Conservation (phyloP, 2,113 vertebrate species). For the Syrmaticus mikado region DNA sequence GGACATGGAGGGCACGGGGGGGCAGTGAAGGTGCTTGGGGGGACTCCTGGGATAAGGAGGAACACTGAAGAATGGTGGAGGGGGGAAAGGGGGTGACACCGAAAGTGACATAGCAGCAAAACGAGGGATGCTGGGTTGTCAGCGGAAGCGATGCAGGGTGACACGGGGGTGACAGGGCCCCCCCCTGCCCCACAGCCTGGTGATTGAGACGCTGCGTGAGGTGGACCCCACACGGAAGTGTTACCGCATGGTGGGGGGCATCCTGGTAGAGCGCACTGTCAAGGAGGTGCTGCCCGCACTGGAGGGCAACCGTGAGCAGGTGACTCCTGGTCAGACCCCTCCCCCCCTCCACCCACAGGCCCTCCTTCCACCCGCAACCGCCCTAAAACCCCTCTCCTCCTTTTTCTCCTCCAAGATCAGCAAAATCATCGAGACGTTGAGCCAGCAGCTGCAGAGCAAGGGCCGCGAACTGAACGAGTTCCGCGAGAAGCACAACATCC, state of each 20-base stretch:
- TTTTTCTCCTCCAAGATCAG: constrained; percentile 73
- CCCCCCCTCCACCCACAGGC: not conserved
- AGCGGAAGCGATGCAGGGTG: no score
- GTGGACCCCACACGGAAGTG: constrained; percentile 89
- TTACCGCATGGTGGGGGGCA: constrained; percentile 90
- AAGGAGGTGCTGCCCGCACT: constrained; percentile 93
- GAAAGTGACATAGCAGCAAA: no score
- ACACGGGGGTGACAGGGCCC: no score
- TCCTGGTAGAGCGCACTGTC: constrained; percentile 91
- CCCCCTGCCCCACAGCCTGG: constrained; percentile 78
- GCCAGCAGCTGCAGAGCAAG: constrained; percentile 88
- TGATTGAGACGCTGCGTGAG: constrained; percentile 91
- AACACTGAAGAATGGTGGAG: no score
- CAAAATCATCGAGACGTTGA: constrained; percentile 86
- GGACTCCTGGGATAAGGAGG: no score
- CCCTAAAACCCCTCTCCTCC: no score
- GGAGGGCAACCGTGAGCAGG: constrained; percentile 92
- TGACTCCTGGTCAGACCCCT: not conserved
- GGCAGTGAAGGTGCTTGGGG: no score
- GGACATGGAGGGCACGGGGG: no score
- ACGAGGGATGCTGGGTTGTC: no score
- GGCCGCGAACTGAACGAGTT: constrained; percentile 93
- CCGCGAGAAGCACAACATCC: constrained; percentile 93
- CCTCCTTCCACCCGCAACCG: no score
- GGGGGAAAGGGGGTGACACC: no score